Evolutionary conservation across 2,888 invertebrate species (phyloP), one percentile per base, ranked within the genome.

Genomic region (Rhagonycha lutea): DNA sequence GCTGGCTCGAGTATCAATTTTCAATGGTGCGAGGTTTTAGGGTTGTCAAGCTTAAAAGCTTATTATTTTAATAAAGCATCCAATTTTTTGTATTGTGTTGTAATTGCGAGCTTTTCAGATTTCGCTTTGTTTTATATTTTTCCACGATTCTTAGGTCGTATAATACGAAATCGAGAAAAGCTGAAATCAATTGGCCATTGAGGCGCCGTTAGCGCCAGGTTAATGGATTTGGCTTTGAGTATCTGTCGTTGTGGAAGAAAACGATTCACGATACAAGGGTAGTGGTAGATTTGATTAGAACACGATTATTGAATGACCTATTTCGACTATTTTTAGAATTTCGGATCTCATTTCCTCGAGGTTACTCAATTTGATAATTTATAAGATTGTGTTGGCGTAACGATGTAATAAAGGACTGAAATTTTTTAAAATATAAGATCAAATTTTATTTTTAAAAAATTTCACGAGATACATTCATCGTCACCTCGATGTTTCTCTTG

Each of bases 141-240:
- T 47, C 61, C 5, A 18, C 14, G 62, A 73, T 62, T 61, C 61
- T 68, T 72, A 29, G 61, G 18, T 32, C 24, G 60, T n/a, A 61
- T 67, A 74, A 74, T 74, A 28, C 70, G 32, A 70, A 74, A 61
- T 60, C 29, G 70, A 62, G 73, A 68, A 73, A 73, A 74, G 68
- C 74, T 68, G 61, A 74, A 74, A 74, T 74, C 74, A 74, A 74
- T 74, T 74, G 74, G 70, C 74, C 74, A 68, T 74, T 74, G 32
- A 67, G 65, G 61, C 70, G 70, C 70, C 70, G 74, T 74, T 74
- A 70, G 74, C 70, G 70, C 61, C 65, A 70, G 70, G 70, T 70
- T 74, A 74, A 74, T 74, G 74, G 74, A 74, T 74, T 74, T 70
- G 67, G 68, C 74, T 70, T 74, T 70, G 70, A 74, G 74, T 67